Base-by-base conservation (phyloP, 2,888 invertebrate genomes). In the Tachystola acroxantha region DNA sequence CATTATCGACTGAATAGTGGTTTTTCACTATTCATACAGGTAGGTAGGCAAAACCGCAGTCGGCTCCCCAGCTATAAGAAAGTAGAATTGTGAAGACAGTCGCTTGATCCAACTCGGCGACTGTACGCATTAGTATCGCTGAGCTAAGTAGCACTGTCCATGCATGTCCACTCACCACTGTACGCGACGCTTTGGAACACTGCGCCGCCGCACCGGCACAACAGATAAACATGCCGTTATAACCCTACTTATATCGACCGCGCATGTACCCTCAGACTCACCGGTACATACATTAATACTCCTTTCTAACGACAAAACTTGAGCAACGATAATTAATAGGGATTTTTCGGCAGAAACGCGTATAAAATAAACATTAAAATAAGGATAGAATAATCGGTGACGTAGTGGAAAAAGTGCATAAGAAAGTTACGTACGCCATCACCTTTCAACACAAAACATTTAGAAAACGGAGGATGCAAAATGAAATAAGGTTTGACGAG, bases 171-270 rank as follows among this genome's bases (percentile, higher is more conserved):
- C 95, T 95, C 95, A 95, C 95, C 95, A 89, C 95, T 95, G 91
- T 95, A 95, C 88, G 95, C 95, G 93, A 95, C 95, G 89, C 94
- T 95, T 93, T 95, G 95, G 94, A 95, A 95, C 95, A 95, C 95
- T 95, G 92, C 78, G 66, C 70, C 74, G 71, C 79, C 76, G 85
- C 84, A 81, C 84, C 85, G 77, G 64, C 75, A 74, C 74, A 84
- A 85, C 78, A 84, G 76, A 86, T 69, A 86, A 85, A 86, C 85
- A 86, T 84, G 84, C 85, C 74, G 67, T 82, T 82, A 82, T 63
- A 68, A 60, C 63, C 66, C 66, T 60, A 62, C 51, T 59, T 55
- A 42, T 30, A 26, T 26, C 5, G 7, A 28, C 13, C 13, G 12
- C 16, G 6, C 11, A 13, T 11, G 9, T 34, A 28, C 16, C 28